Percentiles rank a stretch among this genome's conserved stretches.
These are phyloP conservation scores for Anolis carolinensis DNA, from an alignment of 2,113 vertebrate species.

Conservation along the genomic window DNA sequence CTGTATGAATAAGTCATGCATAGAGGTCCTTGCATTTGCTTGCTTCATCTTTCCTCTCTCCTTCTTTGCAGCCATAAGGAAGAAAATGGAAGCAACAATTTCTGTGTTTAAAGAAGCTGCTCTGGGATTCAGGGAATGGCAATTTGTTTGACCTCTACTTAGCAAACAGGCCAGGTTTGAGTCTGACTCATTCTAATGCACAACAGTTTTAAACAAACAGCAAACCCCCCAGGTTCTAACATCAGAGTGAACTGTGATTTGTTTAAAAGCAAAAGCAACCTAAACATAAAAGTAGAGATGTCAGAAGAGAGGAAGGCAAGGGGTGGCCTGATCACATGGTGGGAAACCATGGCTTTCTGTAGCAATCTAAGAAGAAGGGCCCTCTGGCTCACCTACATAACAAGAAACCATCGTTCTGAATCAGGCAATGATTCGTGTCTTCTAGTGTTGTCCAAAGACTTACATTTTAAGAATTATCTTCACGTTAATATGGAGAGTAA, in stretches of 20 bases:
- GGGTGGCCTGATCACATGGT: background rate
- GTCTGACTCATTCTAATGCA: background rate
- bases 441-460: no score
- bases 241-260: background rate
- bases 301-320: no score
- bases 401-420: no score
- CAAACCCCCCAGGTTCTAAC: background rate
- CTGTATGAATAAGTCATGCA: background rate
- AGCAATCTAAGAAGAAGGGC: no score
- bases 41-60: no score
- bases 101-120: background rate
- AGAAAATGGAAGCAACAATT: background rate
- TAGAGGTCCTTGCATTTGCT: no score
- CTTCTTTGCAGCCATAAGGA: background rate
- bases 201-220: background rate
- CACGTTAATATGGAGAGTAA: background rate
- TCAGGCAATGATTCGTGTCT: no score
- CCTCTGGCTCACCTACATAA: no score
- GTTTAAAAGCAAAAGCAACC: background rate
- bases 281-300: background rate
- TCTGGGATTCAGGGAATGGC: background rate
- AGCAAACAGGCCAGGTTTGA: background rate
- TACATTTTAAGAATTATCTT: background rate
- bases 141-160: background rate
- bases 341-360: background rate